Evolutionary conservation across 2,888 invertebrate genomes (phyloP), one percentile per base, ranked within the genome.

Genomic region (Latheticus oryzae): DNA sequence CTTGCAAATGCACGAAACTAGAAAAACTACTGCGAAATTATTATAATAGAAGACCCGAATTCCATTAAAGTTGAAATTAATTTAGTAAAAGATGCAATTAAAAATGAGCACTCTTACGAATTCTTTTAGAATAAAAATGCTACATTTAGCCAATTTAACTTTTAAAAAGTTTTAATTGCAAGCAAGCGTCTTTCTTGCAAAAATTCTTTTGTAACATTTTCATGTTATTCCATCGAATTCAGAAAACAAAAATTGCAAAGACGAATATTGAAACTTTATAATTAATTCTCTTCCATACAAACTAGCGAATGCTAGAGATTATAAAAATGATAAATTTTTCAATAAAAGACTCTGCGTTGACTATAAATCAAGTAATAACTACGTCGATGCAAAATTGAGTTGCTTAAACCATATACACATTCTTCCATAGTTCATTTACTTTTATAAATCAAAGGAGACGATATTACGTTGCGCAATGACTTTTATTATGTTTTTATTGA

Each of bases 121-220:
- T 56, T 60, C 47, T 16, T 51, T 50, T 40, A n/a, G 13, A 37
- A 21, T 5, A 51, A 52, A 43, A 45, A 57, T 51, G 45, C 54
- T 54, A 38, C 50, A 55, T 57, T 42, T 52, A 60, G 43, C 60
- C 42, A 60, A 60, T 60, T 57, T 52, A 56, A 60, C 47, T 60
- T 60, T 33, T 17, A 24, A 50, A 26, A 56, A 56, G 13, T 56
- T 56, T 50, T 56, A 56, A 56, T 56, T 56, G 50, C 50, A 26
- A 56, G n/a, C n/a, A n/a, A n/a, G n/a, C n/a, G n/a, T n/a, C 42
- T 23, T 13, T 11, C 23, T 8, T 13, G 9, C 3, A 11, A 21
- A 30, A 51, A 38, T 30, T 51, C 38, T 30, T 38, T 28, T 16
- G 19, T 24, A 38, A 13, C n/a, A 28, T 50, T 35, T 48, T 16